Conservation (phyloP, 2,113 vertebrate genomes). For the Myiozetetes cayanensis region DNA sequence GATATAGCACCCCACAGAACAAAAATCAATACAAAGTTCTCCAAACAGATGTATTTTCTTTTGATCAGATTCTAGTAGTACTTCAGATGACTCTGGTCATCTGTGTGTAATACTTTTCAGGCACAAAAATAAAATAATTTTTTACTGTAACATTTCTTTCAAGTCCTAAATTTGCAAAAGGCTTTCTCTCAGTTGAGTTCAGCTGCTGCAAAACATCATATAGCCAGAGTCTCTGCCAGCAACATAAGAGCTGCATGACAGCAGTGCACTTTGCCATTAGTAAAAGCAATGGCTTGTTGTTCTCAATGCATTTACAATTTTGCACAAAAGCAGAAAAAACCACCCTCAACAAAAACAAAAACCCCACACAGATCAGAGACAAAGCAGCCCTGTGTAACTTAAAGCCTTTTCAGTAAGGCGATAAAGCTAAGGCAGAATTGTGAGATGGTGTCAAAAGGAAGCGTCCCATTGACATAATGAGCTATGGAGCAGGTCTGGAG, state of each 20-base stretch:
- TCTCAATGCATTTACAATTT: constrained; percentile 30
- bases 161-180: not conserved
- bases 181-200: not conserved
- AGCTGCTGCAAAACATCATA: not conserved
- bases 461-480: not conserved
- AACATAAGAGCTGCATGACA: not conserved
- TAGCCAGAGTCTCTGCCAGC: not conserved
- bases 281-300: not conserved
- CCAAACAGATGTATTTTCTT: not conserved
- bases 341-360: constrained; percentile 17
- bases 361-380: constrained; percentile 32
- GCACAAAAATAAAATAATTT: not conserved
- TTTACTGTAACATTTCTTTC: not conserved
- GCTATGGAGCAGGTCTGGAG: not conserved
- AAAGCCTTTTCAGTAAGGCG: not conserved
- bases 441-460: constrained; percentile 26
- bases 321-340: not conserved
- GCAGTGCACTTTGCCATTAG: not conserved
- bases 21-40: not conserved
- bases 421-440: not conserved
- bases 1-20: not conserved
- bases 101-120: not conserved
- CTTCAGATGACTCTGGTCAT: not conserved
- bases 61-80: not conserved
- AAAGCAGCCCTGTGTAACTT: constrained; percentile 39